Evolutionary conservation across 2,113 vertebrate genomes (phyloP).

Genomic region (Cervus canadensis): DNA sequence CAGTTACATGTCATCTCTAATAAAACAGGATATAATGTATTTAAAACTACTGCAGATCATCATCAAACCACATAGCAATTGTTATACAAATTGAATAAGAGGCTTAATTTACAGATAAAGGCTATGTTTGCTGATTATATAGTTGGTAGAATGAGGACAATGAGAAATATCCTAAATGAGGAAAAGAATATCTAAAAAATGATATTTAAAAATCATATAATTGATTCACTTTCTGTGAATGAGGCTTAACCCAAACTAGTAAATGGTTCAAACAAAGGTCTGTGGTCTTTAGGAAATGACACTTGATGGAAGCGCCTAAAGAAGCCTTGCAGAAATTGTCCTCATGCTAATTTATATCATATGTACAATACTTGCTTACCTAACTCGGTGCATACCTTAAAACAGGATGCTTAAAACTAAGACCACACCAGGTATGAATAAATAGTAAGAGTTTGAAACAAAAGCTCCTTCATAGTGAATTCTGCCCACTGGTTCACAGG

Average conservation of each 20-base stretch:
- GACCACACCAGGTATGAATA: not conserved
- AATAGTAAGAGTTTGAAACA: not conserved
- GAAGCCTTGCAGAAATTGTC: not conserved
- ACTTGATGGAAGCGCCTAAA: not conserved
- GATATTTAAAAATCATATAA: not conserved
- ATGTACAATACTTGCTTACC: not conserved
- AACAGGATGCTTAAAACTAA: not conserved
- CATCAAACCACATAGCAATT: slow-evolving; percentile 1
- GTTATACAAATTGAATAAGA: slow-evolving; percentile 25
- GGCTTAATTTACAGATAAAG: slow-evolving; percentile 43
- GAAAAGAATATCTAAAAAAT: not conserved
- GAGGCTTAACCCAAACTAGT: not conserved
- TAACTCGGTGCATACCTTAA: not conserved
- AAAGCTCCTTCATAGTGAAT: not conserved
- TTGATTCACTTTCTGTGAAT: not conserved
- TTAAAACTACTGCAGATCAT: slow-evolving; percentile 40
- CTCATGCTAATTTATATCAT: not conserved
- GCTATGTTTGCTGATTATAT: slow-evolving; percentile 3
- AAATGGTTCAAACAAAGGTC: not conserved
- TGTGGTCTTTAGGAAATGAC: not conserved
- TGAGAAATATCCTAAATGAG: not conserved
- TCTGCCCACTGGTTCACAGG: not conserved
- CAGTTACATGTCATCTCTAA: slow-evolving; percentile 1
- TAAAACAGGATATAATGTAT: slow-evolving; percentile 15
- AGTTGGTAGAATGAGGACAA: not conserved